Evolutionary conservation across 2,888 invertebrate genomes (phyloP), one percentile per base, ranked within the genome.

Genomic region (Oxyteleia sp.): DNA sequence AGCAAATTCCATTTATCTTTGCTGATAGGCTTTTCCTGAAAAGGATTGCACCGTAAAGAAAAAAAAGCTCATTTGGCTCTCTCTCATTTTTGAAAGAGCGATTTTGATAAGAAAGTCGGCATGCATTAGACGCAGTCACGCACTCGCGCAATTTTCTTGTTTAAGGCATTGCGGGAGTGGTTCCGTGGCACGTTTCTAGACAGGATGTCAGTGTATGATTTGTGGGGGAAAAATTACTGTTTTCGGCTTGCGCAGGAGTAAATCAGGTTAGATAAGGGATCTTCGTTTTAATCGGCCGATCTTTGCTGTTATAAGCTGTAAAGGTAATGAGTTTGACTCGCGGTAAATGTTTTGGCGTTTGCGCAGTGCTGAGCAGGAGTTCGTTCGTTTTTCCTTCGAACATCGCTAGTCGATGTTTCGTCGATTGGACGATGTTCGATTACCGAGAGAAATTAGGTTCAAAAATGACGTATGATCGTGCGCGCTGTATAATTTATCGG

Each of bases 121-220:
- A 15, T 51, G 68, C 41, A 81, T 81, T 81, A 63, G 45, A 55
- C 47, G 53, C 69, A 75, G 75, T 81, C 81, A 81, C 75, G 80
- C 80, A 81, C 74, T 53, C 61, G 74, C 32, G 69, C 69, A 81
- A 81, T 81, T 81, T 81, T 74, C 80, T 81, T 43, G 74, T 81
- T 74, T 55, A 35, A 81, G 47, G 68, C 15, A 64, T 57, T 32
- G 69, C 82, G 47, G 64, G 75, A 68, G 81, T 75, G 74, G 74
- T 66, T 72, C 47, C 59, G 43, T 32, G 23, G 64, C 45, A 57
- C 61, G 72, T 74, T 64, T 57, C 49, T 59, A 79, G 66, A 59
- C 72, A 55, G 81, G 68, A 80, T 61, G 80, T 66, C 53, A 57
- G 80, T 63, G 53, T 74, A 80, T 80, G 66, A 80, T 80, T 80